Evolutionary conservation across 2,797 vertebrate species (phyloP).

Genomic region (Graptemys geographica): DNA sequence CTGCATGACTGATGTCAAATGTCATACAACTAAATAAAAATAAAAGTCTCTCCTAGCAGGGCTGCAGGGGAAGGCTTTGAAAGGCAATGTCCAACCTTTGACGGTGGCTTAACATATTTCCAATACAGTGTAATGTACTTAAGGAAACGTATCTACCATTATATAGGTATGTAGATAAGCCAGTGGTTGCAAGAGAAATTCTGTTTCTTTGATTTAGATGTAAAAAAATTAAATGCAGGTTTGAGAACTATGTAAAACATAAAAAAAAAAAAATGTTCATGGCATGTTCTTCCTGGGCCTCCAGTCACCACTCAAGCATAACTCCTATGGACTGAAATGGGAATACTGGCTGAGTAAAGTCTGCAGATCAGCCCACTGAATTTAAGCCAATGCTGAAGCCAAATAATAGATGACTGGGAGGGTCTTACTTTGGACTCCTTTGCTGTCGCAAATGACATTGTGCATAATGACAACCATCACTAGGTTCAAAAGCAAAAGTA

Average conservation of each 20-base stretch:
- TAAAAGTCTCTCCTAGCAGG: neutral
- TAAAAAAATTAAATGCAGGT: neutral
- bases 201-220: constrained; percentile 20
- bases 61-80: neutral
- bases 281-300: neutral
- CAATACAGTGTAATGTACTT: neutral
- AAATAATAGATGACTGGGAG: neutral
- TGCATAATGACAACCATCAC: constrained; percentile 37
- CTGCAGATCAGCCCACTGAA: neutral
- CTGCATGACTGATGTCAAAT: neutral
- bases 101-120: neutral
- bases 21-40: neutral
- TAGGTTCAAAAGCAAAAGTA: constrained; percentile 22
- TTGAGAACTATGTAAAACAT: neutral
- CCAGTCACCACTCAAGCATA: neutral
- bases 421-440: neutral
- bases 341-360: constrained; percentile 28
- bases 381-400: neutral
- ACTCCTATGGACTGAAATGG: constrained; percentile 20
- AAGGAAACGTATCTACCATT: neutral
- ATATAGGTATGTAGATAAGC: neutral
- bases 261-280: neutral
- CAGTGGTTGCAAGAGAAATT: neutral
- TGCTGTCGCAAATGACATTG: constrained; percentile 16
- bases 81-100: neutral